Percentiles rank a stretch among this genome's conserved stretches.
Evolutionary conservation across 2,797 vertebrate species (phyloP).

Genomic region (Lacerta viridis): DNA sequence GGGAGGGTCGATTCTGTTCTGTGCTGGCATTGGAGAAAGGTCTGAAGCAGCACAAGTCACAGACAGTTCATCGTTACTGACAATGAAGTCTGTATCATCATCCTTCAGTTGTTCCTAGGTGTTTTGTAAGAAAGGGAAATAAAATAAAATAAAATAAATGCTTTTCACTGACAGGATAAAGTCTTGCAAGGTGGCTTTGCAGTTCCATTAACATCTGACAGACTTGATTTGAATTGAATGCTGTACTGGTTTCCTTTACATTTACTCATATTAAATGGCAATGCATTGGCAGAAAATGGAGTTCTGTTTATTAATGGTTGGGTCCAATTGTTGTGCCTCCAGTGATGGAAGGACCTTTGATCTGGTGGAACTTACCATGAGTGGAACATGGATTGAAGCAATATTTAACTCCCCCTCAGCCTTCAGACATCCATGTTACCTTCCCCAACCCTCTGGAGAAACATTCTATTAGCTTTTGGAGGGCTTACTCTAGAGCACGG

Average conservation of each 20-base stretch:
- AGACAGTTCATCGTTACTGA: constrained; percentile 76
- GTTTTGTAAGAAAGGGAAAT: constrained; percentile 51
- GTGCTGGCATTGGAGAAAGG: constrained; percentile 24
- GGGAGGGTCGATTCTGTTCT: constrained; percentile 36
- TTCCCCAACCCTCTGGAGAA: no score
- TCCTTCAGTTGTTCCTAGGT: constrained; percentile 80
- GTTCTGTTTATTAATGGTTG: no score
- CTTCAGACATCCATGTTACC: no score
- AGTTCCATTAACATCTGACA: background rate
- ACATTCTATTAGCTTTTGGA: no score
- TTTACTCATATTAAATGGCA: no score
- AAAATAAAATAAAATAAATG: constrained; percentile 23
- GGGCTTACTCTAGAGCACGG: background rate
- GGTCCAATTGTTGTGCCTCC: no score
- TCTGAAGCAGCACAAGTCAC: constrained; percentile 55
- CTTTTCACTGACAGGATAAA: constrained; percentile 15
- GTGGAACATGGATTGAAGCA: no score
- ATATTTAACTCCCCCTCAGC: no score
- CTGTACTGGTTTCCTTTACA: background rate
- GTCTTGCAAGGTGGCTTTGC: background rate
- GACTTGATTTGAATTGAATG: background rate
- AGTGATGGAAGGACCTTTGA: no score
- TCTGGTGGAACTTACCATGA: no score
- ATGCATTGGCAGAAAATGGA: no score
- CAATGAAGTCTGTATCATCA: constrained; percentile 76